Percentiles rank a stretch among this genome's conserved stretches.
Conservation (phyloP, 2,113 vertebrate species). For the Illadopsis cleaveri region DNA sequence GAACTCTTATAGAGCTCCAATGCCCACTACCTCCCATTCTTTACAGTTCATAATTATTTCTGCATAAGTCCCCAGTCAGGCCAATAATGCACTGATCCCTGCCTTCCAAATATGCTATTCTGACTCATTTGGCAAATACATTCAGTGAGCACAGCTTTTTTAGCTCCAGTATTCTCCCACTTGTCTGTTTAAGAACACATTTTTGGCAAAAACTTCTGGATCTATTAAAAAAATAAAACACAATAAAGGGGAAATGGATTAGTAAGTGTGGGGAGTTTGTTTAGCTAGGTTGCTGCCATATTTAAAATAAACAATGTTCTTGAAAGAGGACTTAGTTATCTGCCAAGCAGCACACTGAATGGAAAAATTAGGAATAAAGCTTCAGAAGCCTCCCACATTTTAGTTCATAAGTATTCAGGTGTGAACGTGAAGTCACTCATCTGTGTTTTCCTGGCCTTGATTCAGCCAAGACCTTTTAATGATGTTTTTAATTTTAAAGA, state of each 20-base stretch:
- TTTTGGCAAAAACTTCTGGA: background rate
- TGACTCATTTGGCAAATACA: background rate
- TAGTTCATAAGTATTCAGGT: constrained; percentile 11
- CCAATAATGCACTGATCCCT: background rate
- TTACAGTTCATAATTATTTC: background rate
- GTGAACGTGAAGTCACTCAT: background rate
- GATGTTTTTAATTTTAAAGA: constrained; percentile 42
- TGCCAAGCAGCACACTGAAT: background rate
- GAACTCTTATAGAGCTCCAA: background rate
- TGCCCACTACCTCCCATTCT: background rate
- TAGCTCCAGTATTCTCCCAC: background rate
- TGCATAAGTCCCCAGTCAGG: background rate
- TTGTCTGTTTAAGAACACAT: background rate
- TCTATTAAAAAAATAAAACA: background rate
- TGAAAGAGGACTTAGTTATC: background rate
- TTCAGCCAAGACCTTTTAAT: constrained; percentile 18
- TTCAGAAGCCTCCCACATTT: background rate
- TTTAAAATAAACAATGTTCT: background rate
- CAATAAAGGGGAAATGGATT: background rate
- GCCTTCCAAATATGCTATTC: background rate
- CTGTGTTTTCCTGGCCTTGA: background rate
- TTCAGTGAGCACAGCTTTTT: background rate
- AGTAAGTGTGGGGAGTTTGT: background rate
- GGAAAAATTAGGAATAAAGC: background rate
- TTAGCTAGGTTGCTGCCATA: background rate